phyloP scores from a whole-genome alignment of 2,113 vertebrate species.

The Panthera tigris region DNA sequence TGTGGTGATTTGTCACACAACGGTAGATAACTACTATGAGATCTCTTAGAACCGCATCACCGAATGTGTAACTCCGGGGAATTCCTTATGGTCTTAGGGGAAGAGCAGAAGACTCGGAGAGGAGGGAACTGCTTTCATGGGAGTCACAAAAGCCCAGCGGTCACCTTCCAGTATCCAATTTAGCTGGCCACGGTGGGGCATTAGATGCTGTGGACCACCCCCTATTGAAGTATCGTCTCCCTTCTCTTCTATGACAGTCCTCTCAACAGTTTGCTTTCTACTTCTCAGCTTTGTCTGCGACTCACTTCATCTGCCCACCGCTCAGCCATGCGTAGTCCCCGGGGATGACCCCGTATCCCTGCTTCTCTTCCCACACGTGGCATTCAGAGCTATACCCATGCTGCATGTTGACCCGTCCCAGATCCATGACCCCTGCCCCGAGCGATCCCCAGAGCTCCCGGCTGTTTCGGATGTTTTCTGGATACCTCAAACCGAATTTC shows the following conservation, averaged over 20 bases:
- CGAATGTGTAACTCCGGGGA: neutral
- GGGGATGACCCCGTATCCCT: neutral
- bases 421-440: neutral
- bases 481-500: neutral
- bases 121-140: neutral
- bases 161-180: neutral
- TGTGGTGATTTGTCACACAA: neutral
- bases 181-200: accelerated
- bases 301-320: neutral
- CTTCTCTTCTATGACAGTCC: neutral
- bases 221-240: neutral
- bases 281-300: neutral
- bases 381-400: accelerated
- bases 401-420: neutral
- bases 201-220: neutral
- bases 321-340: accelerated
- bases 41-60: neutral
- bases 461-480: neutral
- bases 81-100: neutral
- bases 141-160: neutral
- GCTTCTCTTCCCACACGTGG: neutral
- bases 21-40: neutral
- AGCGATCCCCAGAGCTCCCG: neutral
- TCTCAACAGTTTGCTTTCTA: neutral
- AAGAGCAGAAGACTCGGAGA: neutral